Conservation (phyloP, 2,113 vertebrate species). For the Eptatretus burgeri region DNA sequence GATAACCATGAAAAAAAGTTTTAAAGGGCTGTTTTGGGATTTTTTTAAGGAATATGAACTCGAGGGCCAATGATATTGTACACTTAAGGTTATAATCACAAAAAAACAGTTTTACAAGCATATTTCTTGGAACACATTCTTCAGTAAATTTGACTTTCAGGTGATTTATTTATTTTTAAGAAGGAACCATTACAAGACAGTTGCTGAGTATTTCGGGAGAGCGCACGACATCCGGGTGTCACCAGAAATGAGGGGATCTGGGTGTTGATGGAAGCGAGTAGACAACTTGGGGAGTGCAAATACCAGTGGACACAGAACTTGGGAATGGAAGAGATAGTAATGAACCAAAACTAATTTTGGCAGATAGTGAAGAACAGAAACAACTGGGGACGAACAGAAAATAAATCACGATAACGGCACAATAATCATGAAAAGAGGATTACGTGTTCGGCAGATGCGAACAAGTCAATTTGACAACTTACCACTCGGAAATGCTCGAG, state of each 20-base stretch:
- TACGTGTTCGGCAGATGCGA: not conserved
- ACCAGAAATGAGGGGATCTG: not conserved
- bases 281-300: not conserved
- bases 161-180: too few relatives aligned
- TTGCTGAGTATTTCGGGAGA: too few relatives aligned
- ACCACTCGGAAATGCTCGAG: slow-evolving; percentile 92
- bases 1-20: too few relatives aligned
- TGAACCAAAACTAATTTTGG: not conserved
- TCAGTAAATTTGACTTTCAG: too few relatives aligned
- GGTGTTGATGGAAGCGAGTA: not conserved
- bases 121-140: too few relatives aligned
- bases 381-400: not conserved
- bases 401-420: not conserved
- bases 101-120: too few relatives aligned
- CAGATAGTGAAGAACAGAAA: not conserved
- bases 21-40: too few relatives aligned
- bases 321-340: not conserved
- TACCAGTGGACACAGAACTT: not conserved
- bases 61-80: too few relatives aligned
- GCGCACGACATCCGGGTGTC: too few relatives aligned
- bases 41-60: too few relatives aligned
- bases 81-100: too few relatives aligned
- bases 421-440: not conserved
- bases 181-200: too few relatives aligned
- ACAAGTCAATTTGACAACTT: slow-evolving; percentile 16